Evolutionary conservation across 37 sponge, comb jelly and placozoan genomes (phyloP).

Genomic region (Corticium candelabrum): DNA sequence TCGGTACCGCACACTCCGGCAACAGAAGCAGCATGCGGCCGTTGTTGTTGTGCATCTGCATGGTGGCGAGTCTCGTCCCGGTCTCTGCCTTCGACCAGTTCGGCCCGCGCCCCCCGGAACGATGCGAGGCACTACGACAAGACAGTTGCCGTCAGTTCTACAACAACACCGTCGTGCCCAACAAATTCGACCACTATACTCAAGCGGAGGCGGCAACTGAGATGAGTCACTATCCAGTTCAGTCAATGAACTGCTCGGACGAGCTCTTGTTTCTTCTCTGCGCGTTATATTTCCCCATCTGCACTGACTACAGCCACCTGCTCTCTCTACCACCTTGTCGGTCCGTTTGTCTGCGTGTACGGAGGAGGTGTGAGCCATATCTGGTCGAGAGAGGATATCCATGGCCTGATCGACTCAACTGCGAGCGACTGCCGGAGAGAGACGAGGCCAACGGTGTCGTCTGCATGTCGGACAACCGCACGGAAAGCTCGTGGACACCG

Average conservation of each 20-base stretch:
- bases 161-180: background rate
- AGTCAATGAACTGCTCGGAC: background rate
- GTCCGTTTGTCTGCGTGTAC: background rate
- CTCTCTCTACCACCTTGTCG: background rate
- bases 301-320: background rate
- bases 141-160: background rate
- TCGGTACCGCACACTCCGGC: too few relatives aligned
- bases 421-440: background rate
- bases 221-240: background rate
- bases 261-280: background rate
- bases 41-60: too few relatives aligned
- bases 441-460: background rate
- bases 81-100: too few relatives aligned
- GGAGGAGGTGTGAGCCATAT: background rate
- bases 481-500: background rate
- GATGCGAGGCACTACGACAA: background rate
- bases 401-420: background rate
- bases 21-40: too few relatives aligned
- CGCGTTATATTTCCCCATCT: background rate
- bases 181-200: background rate
- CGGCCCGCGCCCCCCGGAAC: background rate
- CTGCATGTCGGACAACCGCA: background rate
- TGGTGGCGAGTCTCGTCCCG: too few relatives aligned
- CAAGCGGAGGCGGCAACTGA: background rate
- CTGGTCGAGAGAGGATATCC: background rate